A percentile compares a stretch with the other conserved stretches of the same genome.
These are phyloP conservation scores for Saxicola maurus DNA, from an alignment of 2,797 vertebrate genomes.

Conservation along the genomic window DNA sequence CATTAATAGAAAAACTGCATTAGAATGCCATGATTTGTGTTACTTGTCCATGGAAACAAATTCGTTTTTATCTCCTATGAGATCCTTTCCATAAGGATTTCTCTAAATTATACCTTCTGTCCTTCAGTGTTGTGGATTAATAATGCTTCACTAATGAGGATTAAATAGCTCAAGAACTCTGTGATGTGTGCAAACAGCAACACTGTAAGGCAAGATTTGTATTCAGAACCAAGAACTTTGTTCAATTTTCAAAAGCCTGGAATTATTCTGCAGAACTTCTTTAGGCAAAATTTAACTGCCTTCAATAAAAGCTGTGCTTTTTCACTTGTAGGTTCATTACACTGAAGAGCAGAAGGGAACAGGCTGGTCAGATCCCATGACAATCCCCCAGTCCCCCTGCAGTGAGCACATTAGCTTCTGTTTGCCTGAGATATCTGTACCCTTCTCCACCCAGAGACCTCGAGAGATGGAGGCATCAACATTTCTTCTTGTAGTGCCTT, in stretches of 20 bases:
- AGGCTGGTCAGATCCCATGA: background rate
- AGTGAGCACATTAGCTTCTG: background rate
- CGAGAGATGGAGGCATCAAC: background rate
- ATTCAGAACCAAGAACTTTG: conserved; percentile 30
- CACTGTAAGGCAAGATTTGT: conserved; percentile 31
- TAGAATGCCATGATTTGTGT: background rate
- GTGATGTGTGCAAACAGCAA: conserved; percentile 36
- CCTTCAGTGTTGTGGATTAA: conserved; percentile 51
- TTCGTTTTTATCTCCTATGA: conserved; percentile 33
- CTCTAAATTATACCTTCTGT: conserved; percentile 46
- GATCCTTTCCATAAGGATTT: conserved; percentile 41
- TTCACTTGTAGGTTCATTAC: background rate
- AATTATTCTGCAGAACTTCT: conserved; percentile 18
- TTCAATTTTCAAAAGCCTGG: conserved; percentile 15
- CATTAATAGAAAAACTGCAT: background rate
- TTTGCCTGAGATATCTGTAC: background rate
- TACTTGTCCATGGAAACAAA: background rate
- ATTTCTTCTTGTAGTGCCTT: background rate
- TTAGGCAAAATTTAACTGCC: background rate
- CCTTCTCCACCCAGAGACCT: background rate
- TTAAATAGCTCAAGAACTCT: conserved; percentile 50
- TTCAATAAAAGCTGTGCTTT: background rate
- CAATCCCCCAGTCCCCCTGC: background rate
- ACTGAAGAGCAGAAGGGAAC: background rate
- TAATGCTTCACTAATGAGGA: conserved; percentile 58